These are phyloP conservation scores for Ctenomys sociabilis DNA, from an alignment of 2,113 vertebrate species.

Conservation along the genomic window DNA sequence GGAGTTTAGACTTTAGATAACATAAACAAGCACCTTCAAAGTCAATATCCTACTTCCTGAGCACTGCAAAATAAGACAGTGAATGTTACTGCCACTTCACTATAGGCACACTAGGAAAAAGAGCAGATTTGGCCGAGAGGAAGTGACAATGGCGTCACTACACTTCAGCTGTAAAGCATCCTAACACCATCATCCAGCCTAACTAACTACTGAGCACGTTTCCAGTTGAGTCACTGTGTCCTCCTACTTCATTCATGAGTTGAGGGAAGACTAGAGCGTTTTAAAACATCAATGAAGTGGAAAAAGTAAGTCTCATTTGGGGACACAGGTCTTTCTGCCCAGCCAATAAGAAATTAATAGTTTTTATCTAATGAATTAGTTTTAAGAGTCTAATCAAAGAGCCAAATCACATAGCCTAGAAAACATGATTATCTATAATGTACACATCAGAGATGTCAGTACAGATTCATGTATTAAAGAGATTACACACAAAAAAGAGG, in stretches of 20 bases:
- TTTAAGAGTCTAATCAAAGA: conserved; percentile 56
- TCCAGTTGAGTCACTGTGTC: conserved; percentile 68
- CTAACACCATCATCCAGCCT: not conserved
- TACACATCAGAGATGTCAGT: conserved; percentile 44
- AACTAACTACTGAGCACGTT: conserved; percentile 60
- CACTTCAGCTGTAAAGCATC: not conserved
- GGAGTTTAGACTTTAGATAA: not conserved
- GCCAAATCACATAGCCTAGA: conserved; percentile 37
- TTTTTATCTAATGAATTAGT: conserved; percentile 55
- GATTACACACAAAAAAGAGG: not conserved
- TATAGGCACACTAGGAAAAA: conserved; percentile 12
- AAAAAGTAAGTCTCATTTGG: conserved; percentile 43
- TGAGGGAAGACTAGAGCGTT: conserved; percentile 54
- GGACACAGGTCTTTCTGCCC: conserved; percentile 58
- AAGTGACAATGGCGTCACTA: not conserved
- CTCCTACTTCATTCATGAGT: conserved; percentile 27
- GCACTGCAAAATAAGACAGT: conserved; percentile 48
- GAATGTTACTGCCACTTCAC: not conserved
- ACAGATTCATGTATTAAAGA: conserved; percentile 48
- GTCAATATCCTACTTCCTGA: conserved; percentile 56
- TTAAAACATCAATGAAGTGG: conserved; percentile 10
- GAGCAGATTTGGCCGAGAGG: not conserved
- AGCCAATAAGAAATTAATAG: conserved; percentile 62
- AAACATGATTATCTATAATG: conserved; percentile 51
- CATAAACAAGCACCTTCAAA: conserved; percentile 61